Evolutionary conservation across 2,113 vertebrate genomes (phyloP).

Genomic region (Calonectris borealis): DNA sequence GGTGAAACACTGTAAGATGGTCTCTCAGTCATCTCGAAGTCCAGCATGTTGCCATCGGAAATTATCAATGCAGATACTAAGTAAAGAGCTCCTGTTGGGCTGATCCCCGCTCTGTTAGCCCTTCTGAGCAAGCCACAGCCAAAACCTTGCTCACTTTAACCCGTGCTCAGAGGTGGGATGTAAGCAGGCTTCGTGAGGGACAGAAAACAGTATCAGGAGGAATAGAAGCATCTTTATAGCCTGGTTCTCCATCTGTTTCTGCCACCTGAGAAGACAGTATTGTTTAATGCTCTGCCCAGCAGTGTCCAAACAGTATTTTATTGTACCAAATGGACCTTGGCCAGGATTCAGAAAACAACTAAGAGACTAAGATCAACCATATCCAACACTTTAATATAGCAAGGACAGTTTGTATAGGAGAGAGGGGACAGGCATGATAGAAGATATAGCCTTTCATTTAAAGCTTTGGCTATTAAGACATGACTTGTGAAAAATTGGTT

Average conservation of each 20-base stretch:
- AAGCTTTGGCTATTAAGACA: neutral
- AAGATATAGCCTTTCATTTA: neutral
- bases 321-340: neutral
- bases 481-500: neutral
- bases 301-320: neutral
- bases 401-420: neutral
- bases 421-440: fast-evolving
- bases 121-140: neutral
- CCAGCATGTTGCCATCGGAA: neutral
- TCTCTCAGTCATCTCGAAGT: neutral
- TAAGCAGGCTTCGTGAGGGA: neutral
- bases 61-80: neutral
- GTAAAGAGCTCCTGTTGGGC: neutral
- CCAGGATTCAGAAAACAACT: neutral
- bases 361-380: neutral
- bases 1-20: neutral
- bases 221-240: neutral
- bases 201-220: neutral
- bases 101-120: neutral
- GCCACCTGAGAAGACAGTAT: neutral
- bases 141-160: neutral
- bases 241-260: neutral
- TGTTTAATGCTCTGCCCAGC: neutral
- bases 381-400: neutral
- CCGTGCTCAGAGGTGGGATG: neutral